Percentiles rank a stretch among this genome's conserved stretches.
These are phyloP conservation scores for Gopherus flavomarginatus DNA, from an alignment of 2,113 vertebrate genomes.

Conservation along the genomic window DNA sequence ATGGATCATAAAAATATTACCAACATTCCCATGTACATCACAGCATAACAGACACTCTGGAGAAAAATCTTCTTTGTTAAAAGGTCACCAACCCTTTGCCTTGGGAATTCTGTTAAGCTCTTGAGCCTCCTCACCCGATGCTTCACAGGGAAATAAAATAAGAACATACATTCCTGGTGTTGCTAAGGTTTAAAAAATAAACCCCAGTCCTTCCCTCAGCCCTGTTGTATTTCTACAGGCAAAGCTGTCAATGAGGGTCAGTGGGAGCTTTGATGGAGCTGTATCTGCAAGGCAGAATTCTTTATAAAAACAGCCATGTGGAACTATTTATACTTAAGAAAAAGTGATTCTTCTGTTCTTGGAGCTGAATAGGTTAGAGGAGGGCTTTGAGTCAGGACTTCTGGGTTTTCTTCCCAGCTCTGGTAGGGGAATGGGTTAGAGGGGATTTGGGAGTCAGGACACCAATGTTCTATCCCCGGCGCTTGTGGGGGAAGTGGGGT, in stretches of 20 bases:
- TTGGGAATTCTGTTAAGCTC: not conserved
- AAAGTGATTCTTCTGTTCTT: not conserved
- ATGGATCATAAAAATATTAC: not conserved
- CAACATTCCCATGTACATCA: not conserved
- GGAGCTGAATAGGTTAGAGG: not conserved
- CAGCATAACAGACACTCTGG: not conserved
- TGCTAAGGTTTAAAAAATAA: not conserved
- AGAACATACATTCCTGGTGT: not conserved
- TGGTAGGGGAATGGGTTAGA: not conserved
- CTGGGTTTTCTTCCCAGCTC: not conserved
- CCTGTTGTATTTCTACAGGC: not conserved
- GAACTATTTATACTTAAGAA: not conserved
- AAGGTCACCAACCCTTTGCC: not conserved
- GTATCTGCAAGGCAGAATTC: not conserved
- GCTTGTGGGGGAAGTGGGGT: not conserved
- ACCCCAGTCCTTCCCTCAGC: not conserved
- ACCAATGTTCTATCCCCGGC: not conserved
- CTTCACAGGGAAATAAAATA: not conserved
- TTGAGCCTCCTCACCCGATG: not conserved
- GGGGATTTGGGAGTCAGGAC: not conserved
- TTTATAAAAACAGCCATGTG: not conserved
- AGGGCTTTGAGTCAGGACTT: not conserved
- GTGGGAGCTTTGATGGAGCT: not conserved
- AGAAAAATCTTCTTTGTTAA: not conserved
- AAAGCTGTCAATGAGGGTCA: not conserved